These are phyloP conservation scores for Myiozetetes cayanensis DNA, from an alignment of 2,113 vertebrate species.

Conservation along the genomic window DNA sequence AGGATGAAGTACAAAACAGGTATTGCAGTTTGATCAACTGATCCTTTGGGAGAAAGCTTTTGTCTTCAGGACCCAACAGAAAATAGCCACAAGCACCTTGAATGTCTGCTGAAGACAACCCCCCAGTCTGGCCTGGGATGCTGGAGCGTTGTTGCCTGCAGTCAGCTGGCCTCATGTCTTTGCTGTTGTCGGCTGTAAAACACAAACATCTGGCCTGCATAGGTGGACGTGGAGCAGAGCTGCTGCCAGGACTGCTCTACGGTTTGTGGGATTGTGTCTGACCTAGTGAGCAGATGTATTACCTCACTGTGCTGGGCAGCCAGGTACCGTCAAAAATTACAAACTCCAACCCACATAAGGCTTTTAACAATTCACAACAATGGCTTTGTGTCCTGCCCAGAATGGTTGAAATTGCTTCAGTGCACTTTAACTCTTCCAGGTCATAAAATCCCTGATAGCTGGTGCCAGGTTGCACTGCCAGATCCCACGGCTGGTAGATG, in stretches of 20 bases:
- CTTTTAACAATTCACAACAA: background rate
- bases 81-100: background rate
- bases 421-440: background rate
- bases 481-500: background rate
- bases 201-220: background rate
- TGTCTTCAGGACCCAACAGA: background rate
- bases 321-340: background rate
- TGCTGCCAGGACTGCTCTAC: background rate
- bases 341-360: background rate
- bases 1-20: background rate
- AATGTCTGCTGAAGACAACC: background rate
- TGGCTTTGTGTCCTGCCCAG: background rate
- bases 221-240: background rate
- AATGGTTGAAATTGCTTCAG: background rate
- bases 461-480: rapidly evolving
- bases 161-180: background rate
- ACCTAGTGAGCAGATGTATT: background rate
- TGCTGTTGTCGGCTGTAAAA: background rate
- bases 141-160: background rate
- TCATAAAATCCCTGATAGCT: background rate
- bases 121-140: background rate
- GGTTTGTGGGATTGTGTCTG: background rate
- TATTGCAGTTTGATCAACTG: background rate
- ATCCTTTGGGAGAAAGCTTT: background rate
- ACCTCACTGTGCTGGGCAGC: background rate